Evolutionary conservation across 2,113 vertebrate genomes (phyloP), one percentile per base, ranked within the genome.

Genomic region (Labeo catla): DNA sequence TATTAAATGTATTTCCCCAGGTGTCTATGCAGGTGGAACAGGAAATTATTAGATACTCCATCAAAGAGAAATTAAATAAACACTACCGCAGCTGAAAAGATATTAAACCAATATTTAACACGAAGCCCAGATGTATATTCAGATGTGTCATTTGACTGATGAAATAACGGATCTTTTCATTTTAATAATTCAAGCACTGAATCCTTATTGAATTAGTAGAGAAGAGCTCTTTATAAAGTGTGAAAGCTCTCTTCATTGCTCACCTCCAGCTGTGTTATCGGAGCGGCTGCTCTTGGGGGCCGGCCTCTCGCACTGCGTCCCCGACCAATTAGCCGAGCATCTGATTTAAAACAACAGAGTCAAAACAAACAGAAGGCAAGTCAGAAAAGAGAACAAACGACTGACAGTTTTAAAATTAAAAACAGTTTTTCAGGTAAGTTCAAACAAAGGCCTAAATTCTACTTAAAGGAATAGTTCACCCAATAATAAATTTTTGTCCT

Each of bases 211-310:
- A 76, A 73, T 74, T 82, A 87, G 81, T 76, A 83, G 34, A 85
- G 72, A 70, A 68, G 23, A 59, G 84, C 65, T 52, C 76, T 79
- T 61, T 79, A 79, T 79, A 79, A 79, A 79, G 70, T 0, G 9
- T 52, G 47, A n/a, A 65, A 23, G 36, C 79, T 81, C 73, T 47
- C 90, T 84, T 11, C 49, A 86, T 7, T 72, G 95, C 98, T 97
- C 95, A 99, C 98, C 96, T 95, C 97, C 97, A 23, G 95, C 96
- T 86, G 96, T 95, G 76, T 98, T 97, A 91, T 99, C 97, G 84
- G 98, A 99, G 91, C 97, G 97, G 95, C 98, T 99, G 96, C 98
- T 99, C 91, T 98, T 99, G 52, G 98, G 98, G 89, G 98, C 98
- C 82, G 98, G 98, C 89, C 98, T 97, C 91, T 99, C 98, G 88